Evolutionary conservation across 2,113 vertebrate species (phyloP).

Genomic region (Columba janthina): DNA sequence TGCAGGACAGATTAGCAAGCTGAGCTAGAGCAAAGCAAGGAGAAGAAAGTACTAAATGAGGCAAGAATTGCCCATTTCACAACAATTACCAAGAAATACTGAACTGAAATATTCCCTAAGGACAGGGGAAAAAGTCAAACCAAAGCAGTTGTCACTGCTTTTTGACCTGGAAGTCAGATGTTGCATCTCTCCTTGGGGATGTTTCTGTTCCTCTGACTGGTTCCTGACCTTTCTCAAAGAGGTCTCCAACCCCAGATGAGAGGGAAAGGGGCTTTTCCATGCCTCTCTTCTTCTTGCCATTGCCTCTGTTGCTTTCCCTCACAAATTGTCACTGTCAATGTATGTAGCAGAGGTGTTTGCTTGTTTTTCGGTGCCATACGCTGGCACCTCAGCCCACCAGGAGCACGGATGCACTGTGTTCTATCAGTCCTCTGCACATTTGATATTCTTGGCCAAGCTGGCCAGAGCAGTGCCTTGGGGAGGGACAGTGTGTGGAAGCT

Average conservation of each 20-base stretch:
- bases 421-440: not conserved
- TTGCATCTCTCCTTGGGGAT: not conserved
- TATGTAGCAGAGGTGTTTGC: rapidly evolving
- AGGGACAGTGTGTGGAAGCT: not conserved
- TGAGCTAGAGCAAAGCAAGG: not conserved
- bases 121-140: not conserved
- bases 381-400: not conserved
- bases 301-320: not conserved
- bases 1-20: not conserved
- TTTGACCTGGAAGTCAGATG: not conserved
- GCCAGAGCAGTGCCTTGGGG: not conserved
- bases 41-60: not conserved
- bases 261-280: not conserved
- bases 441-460: not conserved
- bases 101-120: not conserved
- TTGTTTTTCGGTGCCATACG: not conserved
- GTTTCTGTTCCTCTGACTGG: not conserved
- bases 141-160: not conserved
- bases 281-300: not conserved
- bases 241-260: not conserved
- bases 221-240: not conserved
- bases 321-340: rapidly evolving
- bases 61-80: not conserved
- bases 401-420: not conserved
- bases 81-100: not conserved